Base-by-base conservation (phyloP, 2,113 vertebrate species). In the Chauna torquata region DNA sequence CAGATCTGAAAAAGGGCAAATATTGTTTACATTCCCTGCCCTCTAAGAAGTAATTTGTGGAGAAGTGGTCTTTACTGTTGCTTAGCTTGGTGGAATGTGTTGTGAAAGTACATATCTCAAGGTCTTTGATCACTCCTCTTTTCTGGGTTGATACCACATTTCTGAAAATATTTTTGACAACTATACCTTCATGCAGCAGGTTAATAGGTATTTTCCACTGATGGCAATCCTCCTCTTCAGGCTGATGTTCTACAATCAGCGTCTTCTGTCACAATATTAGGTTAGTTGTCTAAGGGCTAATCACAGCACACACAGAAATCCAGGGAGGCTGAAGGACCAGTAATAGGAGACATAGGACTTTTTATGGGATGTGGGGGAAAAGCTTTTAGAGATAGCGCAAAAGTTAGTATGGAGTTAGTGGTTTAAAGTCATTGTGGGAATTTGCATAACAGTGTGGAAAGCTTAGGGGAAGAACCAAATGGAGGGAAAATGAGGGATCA, bases 291-390 rank as follows among this genome's bases (percentile, higher is more conserved):
- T 50, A 40, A 61, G 42, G 36, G 18, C 25, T 74, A 49, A 24
- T 54, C 9, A 42, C 19, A n/a, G 19, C 2, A 1, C 6, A 9
- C 0, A 0, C 30, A 38, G 42, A 74, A 17, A 69, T 2, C 2
- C 13, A 12, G 8, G 12, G 12, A 17, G 17, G 42, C 23, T 9
- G 70, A 79, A 90, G 18, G 17, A 83, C 17, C 9, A 50, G 28
- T 25, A 8, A 34, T 30, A 64, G 25, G 42, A 42, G 18, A 36
- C 38, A 34, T 25, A 49, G 8, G 8, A 4, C 2, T 38, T 58
- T 20, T 38, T 38, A 42, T 28, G 15, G 19, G 3, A 71, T 81
- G 8, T 34, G 36, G 15, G 4, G 9, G 8, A 25, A 57, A 89
- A 86, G 4, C 25, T 32, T 17, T 81, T 81, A 27, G 9, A 4